Percentiles rank a stretch among this genome's conserved stretches.
phyloP scores from a whole-genome alignment of 2,797 vertebrate genomes.

The Odontamblyopus rebecca region DNA sequence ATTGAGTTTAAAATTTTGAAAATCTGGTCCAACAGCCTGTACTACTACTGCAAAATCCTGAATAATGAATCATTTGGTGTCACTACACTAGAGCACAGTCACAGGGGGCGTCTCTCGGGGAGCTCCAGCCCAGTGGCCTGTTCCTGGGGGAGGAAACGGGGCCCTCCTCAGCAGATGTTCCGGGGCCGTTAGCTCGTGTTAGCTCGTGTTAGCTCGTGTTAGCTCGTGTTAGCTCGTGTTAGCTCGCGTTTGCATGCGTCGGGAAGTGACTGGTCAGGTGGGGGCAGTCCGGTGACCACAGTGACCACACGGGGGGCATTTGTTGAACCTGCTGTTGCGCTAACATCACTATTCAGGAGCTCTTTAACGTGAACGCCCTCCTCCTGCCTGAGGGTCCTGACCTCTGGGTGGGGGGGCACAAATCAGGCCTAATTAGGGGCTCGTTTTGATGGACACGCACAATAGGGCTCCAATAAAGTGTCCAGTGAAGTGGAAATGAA shows the following conservation, averaged over 20 bases:
- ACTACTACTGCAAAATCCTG: too few relatives aligned
- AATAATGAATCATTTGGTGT: neutral
- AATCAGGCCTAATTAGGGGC: too few relatives aligned
- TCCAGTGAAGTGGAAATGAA: too few relatives aligned
- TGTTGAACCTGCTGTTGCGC: constrained; percentile 48
- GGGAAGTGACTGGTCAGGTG: constrained; percentile 67
- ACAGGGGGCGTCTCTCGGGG: neutral
- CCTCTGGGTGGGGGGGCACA: too few relatives aligned
- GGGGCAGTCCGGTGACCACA: constrained; percentile 50
- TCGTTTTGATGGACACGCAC: too few relatives aligned
- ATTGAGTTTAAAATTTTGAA: too few relatives aligned
- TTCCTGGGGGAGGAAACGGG: neutral
- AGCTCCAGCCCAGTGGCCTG: neutral
- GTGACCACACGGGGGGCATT: constrained; percentile 56
- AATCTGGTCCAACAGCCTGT: too few relatives aligned
- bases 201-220: constrained; percentile 60
- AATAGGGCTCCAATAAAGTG: too few relatives aligned
- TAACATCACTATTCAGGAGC: too few relatives aligned
- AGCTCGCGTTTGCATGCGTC: neutral
- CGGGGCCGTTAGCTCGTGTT: constrained; percentile 69
- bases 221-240: constrained; percentile 69
- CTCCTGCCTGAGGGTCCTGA: too few relatives aligned
- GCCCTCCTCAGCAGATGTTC: constrained; percentile 69
- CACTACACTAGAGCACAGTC: constrained; percentile 12
- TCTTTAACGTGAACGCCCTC: too few relatives aligned